These are phyloP conservation scores for Chrysolina oricalcia DNA, from an alignment of 2,888 invertebrate species.

Conservation along the genomic window DNA sequence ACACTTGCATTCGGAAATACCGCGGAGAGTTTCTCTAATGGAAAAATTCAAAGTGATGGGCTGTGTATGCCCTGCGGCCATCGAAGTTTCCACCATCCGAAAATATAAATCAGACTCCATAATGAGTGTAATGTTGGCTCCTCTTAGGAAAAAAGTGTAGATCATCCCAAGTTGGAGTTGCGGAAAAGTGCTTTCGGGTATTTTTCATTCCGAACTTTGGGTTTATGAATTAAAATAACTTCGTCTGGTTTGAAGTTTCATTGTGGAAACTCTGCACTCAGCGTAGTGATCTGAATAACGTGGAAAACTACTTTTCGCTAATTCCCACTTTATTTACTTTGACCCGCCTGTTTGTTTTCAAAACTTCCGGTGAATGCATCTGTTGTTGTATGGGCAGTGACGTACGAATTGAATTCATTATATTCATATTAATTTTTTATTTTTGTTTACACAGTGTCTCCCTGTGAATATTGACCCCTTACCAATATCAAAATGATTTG, in stretches of 20 bases:
- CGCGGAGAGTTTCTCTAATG: neutral
- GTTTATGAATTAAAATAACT: constrained; percentile 24
- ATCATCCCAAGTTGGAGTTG: constrained; percentile 22
- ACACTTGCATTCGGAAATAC: neutral
- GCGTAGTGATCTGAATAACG: constrained; percentile 19
- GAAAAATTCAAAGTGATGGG: constrained; percentile 5
- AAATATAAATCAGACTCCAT: constrained; percentile 12
- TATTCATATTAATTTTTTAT: no score
- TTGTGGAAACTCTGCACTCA: constrained; percentile 14
- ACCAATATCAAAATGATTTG: no score
- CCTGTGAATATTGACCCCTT: no score
- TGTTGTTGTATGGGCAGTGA: neutral
- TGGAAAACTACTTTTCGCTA: constrained; percentile 24
- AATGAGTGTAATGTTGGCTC: constrained; percentile 17
- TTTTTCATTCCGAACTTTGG: constrained; percentile 18
- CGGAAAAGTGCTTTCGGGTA: constrained; percentile 27
- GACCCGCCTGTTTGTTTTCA: neutral
- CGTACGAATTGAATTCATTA: neutral
- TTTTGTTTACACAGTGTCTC: no score
- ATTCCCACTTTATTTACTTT: constrained; percentile 6
- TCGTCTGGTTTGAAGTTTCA: neutral
- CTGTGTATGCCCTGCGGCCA: neutral
- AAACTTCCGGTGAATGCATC: neutral
- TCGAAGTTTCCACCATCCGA: constrained; percentile 5
- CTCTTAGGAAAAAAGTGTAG: constrained; percentile 5